phyloP scores from a whole-genome alignment of 1,140 invertebrate genomes.

The Laupala kohalensis region DNA sequence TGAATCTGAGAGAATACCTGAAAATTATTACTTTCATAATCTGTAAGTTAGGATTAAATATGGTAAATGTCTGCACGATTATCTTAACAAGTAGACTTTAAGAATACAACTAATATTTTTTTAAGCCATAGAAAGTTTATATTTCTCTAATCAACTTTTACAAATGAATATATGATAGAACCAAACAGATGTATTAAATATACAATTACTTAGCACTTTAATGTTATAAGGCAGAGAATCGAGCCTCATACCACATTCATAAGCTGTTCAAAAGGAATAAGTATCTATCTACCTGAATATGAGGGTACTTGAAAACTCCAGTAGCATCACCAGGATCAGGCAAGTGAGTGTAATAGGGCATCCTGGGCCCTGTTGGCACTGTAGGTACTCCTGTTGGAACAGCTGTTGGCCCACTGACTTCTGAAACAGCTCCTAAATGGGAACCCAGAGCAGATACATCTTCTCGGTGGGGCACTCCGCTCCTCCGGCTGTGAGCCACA shows the following conservation, averaged over 20 bases:
- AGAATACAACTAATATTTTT: too few species aligned
- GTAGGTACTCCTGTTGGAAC: neutral
- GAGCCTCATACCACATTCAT: too few species aligned
- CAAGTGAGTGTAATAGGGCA: neutral
- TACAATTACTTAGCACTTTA: too few species aligned
- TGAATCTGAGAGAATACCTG: too few species aligned
- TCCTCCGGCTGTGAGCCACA: neutral
- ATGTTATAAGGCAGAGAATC: too few species aligned
- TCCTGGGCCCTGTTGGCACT: neutral
- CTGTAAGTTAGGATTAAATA: too few species aligned
- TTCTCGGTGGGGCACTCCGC: slow-evolving; percentile 3
- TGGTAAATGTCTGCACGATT: too few species aligned
- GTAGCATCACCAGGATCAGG: slow-evolving; percentile 3
- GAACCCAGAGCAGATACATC: neutral
- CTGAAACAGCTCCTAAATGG: slow-evolving; percentile 3
- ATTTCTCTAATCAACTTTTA: neutral
- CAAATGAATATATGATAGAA: neutral
- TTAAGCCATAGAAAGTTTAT: too few species aligned
- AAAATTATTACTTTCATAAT: too few species aligned
- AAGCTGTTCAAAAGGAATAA: neutral
- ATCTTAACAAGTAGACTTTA: too few species aligned
- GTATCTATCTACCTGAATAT: slow-evolving; percentile 37
- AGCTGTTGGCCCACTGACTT: neutral
- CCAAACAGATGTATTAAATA: neutral
- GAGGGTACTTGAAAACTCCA: slow-evolving; percentile 29